These are phyloP conservation scores for Paramormyrops hopkinsi DNA, from an alignment of 2,797 vertebrate species.

Conservation along the genomic window DNA sequence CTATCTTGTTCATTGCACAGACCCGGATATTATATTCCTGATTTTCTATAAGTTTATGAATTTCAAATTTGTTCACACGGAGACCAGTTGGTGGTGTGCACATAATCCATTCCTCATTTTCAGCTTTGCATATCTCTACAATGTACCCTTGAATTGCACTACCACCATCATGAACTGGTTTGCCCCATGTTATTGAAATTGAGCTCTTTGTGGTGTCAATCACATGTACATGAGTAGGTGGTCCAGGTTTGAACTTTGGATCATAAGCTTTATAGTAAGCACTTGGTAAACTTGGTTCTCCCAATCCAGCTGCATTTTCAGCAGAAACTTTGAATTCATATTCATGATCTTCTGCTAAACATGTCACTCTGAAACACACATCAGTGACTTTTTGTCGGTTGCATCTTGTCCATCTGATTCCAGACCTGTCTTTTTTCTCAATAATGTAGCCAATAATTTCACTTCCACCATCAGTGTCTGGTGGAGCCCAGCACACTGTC, in stretches of 20 bases:
- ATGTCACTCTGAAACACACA: constrained; percentile 83
- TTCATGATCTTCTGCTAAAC: constrained; percentile 81
- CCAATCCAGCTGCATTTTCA: constrained; percentile 87
- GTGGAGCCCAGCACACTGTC: constrained; percentile 87
- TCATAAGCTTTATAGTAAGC: constrained; percentile 87
- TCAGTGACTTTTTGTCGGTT: constrained; percentile 91
- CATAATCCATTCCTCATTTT: constrained; percentile 90
- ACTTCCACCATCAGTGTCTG: constrained; percentile 85
- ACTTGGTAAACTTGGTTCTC: constrained; percentile 81
- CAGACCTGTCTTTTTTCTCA: constrained; percentile 89
- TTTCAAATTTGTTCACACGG: constrained; percentile 85
- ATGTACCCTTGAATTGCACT: constrained; percentile 86
- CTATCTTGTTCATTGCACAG: constrained; percentile 91
- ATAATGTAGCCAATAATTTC: constrained; percentile 84
- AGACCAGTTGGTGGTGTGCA: constrained; percentile 87
- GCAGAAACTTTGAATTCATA: constrained; percentile 94
- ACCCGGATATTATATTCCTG: constrained; percentile 91
- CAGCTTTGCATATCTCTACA: constrained; percentile 90
- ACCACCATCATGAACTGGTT: constrained; percentile 89
- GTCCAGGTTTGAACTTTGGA: constrained; percentile 90
- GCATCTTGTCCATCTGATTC: constrained; percentile 94
- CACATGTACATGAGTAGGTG: constrained; percentile 78
- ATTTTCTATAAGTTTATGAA: constrained; percentile 82
- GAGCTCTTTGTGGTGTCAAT: constrained; percentile 84
- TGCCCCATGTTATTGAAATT: constrained; percentile 81